Conservation (phyloP, 1,140 invertebrate species). For the Sipha flava region DNA sequence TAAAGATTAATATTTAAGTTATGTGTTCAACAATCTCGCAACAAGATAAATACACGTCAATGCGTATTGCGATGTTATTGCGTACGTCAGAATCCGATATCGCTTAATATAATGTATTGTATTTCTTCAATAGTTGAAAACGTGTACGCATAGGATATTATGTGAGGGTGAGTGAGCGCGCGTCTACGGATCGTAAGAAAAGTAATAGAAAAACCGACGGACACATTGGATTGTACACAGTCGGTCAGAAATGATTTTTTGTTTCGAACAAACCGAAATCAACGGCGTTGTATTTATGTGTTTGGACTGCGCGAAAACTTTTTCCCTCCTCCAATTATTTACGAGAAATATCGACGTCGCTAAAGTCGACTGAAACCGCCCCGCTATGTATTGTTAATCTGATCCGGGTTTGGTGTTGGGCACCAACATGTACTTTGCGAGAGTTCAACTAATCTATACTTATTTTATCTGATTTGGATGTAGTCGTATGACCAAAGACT, state of each 20-base stretch:
- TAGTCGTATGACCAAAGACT: background rate
- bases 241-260: background rate
- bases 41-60: too few relatives aligned
- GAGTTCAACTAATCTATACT: constrained; percentile 7
- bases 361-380: background rate
- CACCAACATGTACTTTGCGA: background rate
- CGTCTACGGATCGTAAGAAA: too few relatives aligned
- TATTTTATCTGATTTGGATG: constrained; percentile 16
- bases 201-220: too few relatives aligned
- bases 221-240: too few relatives aligned
- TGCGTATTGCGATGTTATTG: too few relatives aligned
- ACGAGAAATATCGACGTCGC: background rate
- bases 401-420: constrained; percentile 8
- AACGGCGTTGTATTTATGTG: background rate
- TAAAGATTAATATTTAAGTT: background rate
- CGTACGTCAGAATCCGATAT: too few relatives aligned
- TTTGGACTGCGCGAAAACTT: background rate
- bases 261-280: background rate
- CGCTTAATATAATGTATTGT: too few relatives aligned
- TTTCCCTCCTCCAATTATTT: background rate
- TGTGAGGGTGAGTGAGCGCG: too few relatives aligned
- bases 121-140: too few relatives aligned
- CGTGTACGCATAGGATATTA: too few relatives aligned
- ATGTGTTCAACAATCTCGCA: background rate
- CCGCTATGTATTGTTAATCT: background rate